phyloP scores from a whole-genome alignment of 1,140 invertebrate genomes.

The Bombus confusus region DNA sequence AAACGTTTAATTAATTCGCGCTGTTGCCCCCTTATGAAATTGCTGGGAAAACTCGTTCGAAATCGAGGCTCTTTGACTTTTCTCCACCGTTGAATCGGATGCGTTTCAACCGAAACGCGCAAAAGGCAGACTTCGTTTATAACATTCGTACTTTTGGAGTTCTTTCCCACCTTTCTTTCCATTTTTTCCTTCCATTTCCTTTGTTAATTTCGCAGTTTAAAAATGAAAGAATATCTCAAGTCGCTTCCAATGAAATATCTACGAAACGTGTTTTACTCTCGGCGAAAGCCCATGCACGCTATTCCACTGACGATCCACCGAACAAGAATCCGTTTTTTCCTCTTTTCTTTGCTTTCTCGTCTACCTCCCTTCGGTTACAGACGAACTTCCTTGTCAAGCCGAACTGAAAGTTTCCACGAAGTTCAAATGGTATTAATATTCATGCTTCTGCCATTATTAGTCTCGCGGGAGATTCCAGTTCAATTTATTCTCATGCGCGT shows the following conservation, averaged over 20 bases:
- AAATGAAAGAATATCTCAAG: neutral
- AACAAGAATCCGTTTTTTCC: neutral
- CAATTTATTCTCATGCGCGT: conserved; percentile 47
- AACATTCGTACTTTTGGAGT: neutral
- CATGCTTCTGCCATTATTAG: conserved; percentile 46
- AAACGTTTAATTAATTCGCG: neutral
- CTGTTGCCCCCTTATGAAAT: neutral
- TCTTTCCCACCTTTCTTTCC: neutral
- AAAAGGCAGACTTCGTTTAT: neutral
- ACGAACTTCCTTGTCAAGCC: conserved; percentile 32
- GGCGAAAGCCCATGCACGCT: too few species aligned
- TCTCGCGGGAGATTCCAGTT: conserved; percentile 41
- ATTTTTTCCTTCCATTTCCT: neutral
- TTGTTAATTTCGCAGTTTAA: neutral
- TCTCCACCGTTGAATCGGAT: neutral
- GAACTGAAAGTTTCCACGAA: conserved; percentile 32
- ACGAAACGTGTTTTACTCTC: neutral
- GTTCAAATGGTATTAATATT: conserved; percentile 46
- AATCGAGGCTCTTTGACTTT: neutral
- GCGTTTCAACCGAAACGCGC: too few species aligned
- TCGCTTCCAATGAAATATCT: conserved; percentile 13
- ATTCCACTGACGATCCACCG: neutral
- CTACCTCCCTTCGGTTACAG: conserved; percentile 21
- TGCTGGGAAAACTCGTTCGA: too few species aligned
- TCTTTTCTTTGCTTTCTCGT: neutral